Base-by-base conservation (phyloP, 2,888 invertebrate species). In the Drosophila aldrichi region DNA sequence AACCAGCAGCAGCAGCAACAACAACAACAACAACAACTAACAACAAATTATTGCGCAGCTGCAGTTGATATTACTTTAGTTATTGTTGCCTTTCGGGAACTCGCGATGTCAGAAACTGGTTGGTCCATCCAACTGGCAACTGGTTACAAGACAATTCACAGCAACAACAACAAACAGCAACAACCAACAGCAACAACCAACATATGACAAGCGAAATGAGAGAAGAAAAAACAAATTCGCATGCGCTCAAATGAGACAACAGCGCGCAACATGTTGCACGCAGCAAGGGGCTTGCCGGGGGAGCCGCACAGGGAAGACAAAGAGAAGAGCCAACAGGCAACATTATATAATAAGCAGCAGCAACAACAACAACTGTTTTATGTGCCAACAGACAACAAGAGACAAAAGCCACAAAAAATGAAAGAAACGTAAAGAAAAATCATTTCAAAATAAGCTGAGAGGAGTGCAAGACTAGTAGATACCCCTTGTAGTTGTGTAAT, bases 211-310 rank as follows among this genome's bases (percentile, higher is more conserved):
- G 18, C 46, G 32, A 29, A 34, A 52, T 52, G 55, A 56, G 49
- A 63, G 76, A 75, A 8, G 8, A 8, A 29, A 29, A 29, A 29
- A 6, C 6, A 40, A 55, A 29, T 55, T 55, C 44, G 44, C 62
- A 40, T 18, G 14, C 8, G 51, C n/a, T 29, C 6, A 46, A 41
- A 55, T 20, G 41, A 34, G 52, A n/a, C 67, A 68, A 55, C 57
- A 32, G 44, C 36, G 41, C 60, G 63, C 78, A 64, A 74, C 76
- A 78, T 74, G 79, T 74, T 64, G 79, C 76, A 74, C 68, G 77
- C 18, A n/a, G 46, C 18, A 12, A 7, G 25, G 25, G 20, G 20
- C 20, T 4, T 20, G 34, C 20, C 54, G 58, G 29, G 22, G 8
- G n/a, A 49, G 60, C 22, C 18, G 10, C 16, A n/a, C 41, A 20